phyloP scores from a whole-genome alignment of 2,888 invertebrate genomes.

The Pristionchus arcanus region DNA sequence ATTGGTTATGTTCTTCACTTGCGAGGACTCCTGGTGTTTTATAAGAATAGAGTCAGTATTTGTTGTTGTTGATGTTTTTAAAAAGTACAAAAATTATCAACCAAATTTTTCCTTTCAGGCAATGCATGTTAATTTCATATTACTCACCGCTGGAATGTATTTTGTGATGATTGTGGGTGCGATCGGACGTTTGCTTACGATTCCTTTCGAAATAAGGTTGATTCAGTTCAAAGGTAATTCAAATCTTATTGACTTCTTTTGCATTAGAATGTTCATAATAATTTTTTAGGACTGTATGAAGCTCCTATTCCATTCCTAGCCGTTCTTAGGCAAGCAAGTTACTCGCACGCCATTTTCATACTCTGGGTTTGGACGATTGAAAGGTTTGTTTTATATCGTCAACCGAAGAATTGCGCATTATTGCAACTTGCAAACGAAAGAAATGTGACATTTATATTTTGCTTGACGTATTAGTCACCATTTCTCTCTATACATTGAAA shows the following conservation, averaged over 20 bases:
- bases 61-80: too few relatives aligned
- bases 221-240: not conserved
- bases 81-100: too few relatives aligned
- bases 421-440: too few relatives aligned
- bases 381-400: too few relatives aligned
- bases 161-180: not conserved
- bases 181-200: not conserved
- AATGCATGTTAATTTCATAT: not conserved
- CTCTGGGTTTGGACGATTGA: not conserved
- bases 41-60: not conserved
- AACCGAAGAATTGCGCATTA: too few relatives aligned
- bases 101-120: too few relatives aligned
- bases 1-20: not conserved
- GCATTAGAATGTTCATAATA: not conserved
- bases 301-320: not conserved
- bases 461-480: too few relatives aligned
- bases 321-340: not conserved
- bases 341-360: not conserved
- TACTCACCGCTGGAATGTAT: not conserved
- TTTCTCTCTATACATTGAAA: too few relatives aligned
- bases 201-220: not conserved
- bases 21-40: not conserved
- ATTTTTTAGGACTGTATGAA: not conserved
- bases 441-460: too few relatives aligned
- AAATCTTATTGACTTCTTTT: not conserved